Percentiles rank a stretch among this genome's conserved stretches.
These are phyloP conservation scores for Furcula furcula DNA, from an alignment of 2,888 invertebrate genomes.

Conservation along the genomic window DNA sequence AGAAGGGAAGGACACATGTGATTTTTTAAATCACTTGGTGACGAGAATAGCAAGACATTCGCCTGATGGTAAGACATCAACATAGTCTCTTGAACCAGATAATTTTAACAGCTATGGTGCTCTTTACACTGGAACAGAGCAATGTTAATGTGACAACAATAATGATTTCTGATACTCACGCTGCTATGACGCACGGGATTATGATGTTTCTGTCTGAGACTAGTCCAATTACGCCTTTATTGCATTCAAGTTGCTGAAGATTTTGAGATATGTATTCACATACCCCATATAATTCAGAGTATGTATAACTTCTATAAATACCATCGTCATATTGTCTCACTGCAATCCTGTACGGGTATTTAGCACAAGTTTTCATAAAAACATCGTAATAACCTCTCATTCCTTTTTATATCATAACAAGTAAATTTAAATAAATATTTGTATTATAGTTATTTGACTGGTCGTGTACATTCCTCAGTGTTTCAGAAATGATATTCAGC, in stretches of 20 bases:
- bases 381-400: conserved; percentile 70
- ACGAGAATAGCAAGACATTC: no score
- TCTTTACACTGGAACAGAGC: no score
- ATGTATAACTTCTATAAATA: conserved; percentile 56
- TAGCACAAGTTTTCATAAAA: conserved; percentile 64
- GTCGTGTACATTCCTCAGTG: not conserved
- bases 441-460: not conserved
- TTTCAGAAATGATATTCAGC: not conserved
- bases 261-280: conserved; percentile 70
- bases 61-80: no score
- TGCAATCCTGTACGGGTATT: conserved; percentile 55
- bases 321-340: conserved; percentile 55
- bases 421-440: conserved; percentile 15
- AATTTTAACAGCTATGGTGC: no score
- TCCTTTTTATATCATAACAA: not conserved
- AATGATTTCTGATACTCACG: conserved; percentile 59
- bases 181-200: conserved; percentile 78
- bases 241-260: conserved; percentile 57
- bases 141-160: no score
- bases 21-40: no score
- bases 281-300: conserved; percentile 69
- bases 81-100: no score
- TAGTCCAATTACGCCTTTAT: conserved; percentile 68
- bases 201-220: conserved; percentile 73
- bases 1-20: no score